These are phyloP conservation scores for Zingel zingel DNA, from an alignment of 2,113 vertebrate species.

Conservation along the genomic window DNA sequence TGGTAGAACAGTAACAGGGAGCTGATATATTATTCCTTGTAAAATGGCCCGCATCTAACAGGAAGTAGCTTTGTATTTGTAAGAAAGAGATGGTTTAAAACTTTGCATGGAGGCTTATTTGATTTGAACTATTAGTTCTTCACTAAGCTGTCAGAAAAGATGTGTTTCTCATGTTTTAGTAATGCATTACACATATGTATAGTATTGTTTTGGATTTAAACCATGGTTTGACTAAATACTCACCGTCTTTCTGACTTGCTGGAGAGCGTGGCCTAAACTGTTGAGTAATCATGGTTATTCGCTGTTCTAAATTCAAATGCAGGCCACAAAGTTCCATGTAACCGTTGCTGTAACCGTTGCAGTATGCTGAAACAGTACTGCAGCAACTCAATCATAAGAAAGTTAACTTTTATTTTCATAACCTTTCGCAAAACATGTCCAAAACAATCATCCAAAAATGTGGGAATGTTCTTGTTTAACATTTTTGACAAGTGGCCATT, in stretches of 20 bases:
- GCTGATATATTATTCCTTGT: constrained; percentile 32
- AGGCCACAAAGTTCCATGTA: neutral
- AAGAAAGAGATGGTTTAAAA: constrained; percentile 16
- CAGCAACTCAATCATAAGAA: neutral
- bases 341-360: neutral
- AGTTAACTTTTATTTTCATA: neutral
- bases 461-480: neutral
- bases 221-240: neutral
- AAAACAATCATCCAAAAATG: neutral
- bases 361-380: neutral
- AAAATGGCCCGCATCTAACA: constrained; percentile 24
- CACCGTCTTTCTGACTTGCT: neutral
- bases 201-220: neutral
- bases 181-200: neutral
- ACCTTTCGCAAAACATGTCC: neutral
- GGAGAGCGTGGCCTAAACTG: neutral
- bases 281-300: neutral
- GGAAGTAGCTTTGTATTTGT: constrained; percentile 21
- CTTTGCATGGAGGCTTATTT: neutral
- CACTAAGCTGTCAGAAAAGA: neutral
- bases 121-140: neutral
- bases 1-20: constrained; percentile 28
- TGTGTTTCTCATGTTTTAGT: neutral
- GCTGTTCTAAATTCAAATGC: neutral
- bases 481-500: constrained; percentile 6